Evolutionary conservation across 2,113 vertebrate species (phyloP), one percentile per base, ranked within the genome.

Genomic region (Scatophagus argus): DNA sequence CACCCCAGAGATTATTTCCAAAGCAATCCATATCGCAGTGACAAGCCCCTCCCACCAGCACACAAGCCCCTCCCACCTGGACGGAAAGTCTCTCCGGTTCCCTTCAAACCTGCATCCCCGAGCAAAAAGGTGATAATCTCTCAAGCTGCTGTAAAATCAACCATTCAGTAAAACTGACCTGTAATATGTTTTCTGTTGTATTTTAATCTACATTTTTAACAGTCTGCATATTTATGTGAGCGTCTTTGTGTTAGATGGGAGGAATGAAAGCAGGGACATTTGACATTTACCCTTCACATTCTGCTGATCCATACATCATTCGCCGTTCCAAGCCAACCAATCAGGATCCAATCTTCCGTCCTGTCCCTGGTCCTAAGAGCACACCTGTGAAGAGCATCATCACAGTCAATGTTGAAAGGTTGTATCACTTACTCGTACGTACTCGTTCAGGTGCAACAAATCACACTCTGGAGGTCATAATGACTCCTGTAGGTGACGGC

Each of bases 261-360:
- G 95, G 95, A 41, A 96, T 96, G 95, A 97, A 97, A 85, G 95
- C 94, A 38, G 96, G 96, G n/a, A 96, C 95, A 0, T 97, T 96
- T 86, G 91, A 94, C 17, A 39, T 82, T 46, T 97, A 94, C 49
- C 96, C 95, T 52, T 77, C 83, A 43, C 91, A 96, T 90, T 96
- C 95, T 25, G 64, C 87, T 72, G 95, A 96, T 5, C 87, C 88
- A 0, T 96, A 94, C 8, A 0, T 66, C 29, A 8, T 32, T 58
- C 90, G 87, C 72, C 62, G 79, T 34, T 5, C 44, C 9, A 93
- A 79, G 27, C 21, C 32, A 12, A 43, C 55, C 55, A 74, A 74
- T 77, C 93, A 91, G 77, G 67, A 79, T 36, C 92, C 89, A 38
- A 47, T 96, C 73, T 97, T 96, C 78, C 92, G 87, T 46, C 95